Base-by-base conservation (phyloP, 2,888 invertebrate genomes). In the Tinea trinotella region DNA sequence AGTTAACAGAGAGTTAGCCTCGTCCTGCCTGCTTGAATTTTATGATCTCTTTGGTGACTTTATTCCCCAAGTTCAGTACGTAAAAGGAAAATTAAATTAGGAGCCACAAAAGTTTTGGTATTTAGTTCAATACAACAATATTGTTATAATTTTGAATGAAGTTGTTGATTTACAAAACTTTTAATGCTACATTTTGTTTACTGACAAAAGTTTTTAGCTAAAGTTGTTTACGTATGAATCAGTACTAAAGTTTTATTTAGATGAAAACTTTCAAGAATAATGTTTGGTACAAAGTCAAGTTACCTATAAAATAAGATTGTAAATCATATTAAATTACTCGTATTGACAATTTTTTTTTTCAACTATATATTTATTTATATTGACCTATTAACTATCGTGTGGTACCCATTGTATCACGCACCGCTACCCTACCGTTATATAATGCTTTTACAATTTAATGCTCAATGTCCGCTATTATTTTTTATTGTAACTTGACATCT, bases 151-250 rank as follows among this genome's bases (percentile, higher is more conserved):
- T 35, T 35, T 7, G 35, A 35, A 22, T n/a, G 10, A 35, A 35
- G 35, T 35, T n/a, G 35, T 12, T 35, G 35, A 12, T 35, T 35
- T 35, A 12, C 35, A 9, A 15, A 40, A n/a, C n/a, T n/a, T n/a
- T n/a, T n/a, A n/a, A n/a, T n/a, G 40, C 40, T 18, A 46, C 19
- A 18, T 46, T 46, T 46, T 46, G 46, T 19, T 6, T 40, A 40
- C 40, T 19, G 10, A 46, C 46, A 19, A 19, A 40, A 46, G 9
- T 46, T 46, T 19, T 19, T 19, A 17, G 18, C 3, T 7, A 19
- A 46, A 46, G 18, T 46, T 46, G 17, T 46, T 46, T 46, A 40
- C 13, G 40, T 17, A 19, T 46, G 46, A 17, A 46, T 46, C 46
- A 19, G 17, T 10, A 2, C n/a, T 18, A n/a, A 46, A 46, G 18